Evolutionary conservation across 1,140 invertebrate genomes (phyloP).

Genomic region (Hormaphis cornu): DNA sequence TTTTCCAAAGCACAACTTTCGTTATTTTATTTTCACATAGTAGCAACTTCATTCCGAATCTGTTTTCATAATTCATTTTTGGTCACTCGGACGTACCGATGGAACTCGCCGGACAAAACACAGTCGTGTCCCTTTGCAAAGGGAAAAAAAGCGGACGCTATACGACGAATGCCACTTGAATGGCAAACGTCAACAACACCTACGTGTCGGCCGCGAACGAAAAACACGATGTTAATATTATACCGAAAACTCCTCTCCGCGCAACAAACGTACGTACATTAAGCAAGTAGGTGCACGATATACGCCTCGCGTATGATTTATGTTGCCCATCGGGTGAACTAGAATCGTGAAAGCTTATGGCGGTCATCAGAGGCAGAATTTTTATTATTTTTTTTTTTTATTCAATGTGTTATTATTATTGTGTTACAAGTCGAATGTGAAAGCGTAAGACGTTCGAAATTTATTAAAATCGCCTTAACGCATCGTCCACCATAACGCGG

Average conservation of each 20-base stretch:
- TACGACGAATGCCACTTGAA: too few species aligned
- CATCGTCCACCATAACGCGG: background rate
- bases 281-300: background rate
- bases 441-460: background rate
- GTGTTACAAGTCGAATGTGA: conserved; percentile 8
- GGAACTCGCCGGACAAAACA: too few species aligned
- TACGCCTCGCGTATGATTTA: background rate
- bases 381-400: background rate
- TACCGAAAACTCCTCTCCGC: background rate
- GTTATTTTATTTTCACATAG: too few species aligned
- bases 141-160: too few species aligned
- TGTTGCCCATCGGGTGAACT: conserved; percentile 19
- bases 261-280: background rate
- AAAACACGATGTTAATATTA: too few species aligned
- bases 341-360: conserved; percentile 7
- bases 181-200: background rate
- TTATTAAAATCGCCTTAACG: background rate
- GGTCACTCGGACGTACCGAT: too few species aligned
- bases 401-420: background rate
- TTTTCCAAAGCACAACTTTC: too few species aligned
- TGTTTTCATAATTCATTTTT: too few species aligned
- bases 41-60: too few species aligned
- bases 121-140: too few species aligned
- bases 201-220: background rate
- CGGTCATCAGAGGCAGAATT: background rate